Evolutionary conservation across 2,888 invertebrate genomes (phyloP).

Genomic region (Lochmaea crataegi): DNA sequence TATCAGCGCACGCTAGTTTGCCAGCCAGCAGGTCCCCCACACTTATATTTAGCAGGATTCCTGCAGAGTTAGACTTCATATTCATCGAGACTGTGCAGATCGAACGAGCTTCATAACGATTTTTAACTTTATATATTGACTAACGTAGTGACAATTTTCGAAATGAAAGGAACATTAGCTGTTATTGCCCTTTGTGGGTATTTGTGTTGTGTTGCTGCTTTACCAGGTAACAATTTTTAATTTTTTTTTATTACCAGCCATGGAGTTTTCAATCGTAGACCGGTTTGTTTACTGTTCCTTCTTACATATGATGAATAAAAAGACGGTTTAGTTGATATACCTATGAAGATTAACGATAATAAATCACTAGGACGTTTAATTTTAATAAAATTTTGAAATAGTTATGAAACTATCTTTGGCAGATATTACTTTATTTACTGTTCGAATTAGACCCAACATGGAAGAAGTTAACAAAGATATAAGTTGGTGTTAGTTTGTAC

Average conservation of each 20-base stretch:
- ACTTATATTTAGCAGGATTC: conserved; percentile 43
- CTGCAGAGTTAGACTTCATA: conserved; percentile 25
- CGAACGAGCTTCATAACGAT: conserved; percentile 22
- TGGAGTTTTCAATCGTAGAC: not conserved
- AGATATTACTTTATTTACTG: no score
- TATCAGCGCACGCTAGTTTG: conserved; percentile 33
- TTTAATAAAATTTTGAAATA: no score
- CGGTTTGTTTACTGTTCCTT: conserved; percentile 11
- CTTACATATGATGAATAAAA: not conserved
- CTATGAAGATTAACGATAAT: no score
- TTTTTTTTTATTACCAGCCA: not conserved
- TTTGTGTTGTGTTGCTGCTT: conserved; percentile 20
- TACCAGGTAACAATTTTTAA: conserved; percentile 20
- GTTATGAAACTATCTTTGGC: no score
- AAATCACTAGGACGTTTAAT: no score
- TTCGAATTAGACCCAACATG: no score
- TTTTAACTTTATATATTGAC: conserved; percentile 27
- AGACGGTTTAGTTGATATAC: not conserved
- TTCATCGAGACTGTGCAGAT: conserved; percentile 32
- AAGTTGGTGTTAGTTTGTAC: no score
- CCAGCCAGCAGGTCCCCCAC: conserved; percentile 32
- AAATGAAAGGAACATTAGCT: conserved; percentile 14
- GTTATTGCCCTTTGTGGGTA: conserved; percentile 17
- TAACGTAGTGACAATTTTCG: conserved; percentile 19
- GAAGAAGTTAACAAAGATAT: no score